These are phyloP conservation scores for Meloidogyne hapla DNA, from an alignment of 1,140 invertebrate species.

Conservation along the genomic window DNA sequence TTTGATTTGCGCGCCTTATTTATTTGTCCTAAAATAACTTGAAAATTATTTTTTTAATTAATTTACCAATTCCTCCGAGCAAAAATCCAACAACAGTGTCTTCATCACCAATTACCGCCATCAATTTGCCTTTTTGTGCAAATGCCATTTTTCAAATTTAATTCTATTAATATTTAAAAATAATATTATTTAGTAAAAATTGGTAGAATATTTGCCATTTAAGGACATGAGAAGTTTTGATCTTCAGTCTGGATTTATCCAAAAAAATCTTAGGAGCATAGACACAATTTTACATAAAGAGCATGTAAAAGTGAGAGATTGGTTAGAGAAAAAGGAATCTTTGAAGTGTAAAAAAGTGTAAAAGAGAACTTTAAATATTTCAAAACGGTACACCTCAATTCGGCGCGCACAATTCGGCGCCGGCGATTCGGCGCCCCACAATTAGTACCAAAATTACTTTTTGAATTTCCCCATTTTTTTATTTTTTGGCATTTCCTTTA, in stretches of 20 bases:
- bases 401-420: no score
- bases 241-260: not conserved
- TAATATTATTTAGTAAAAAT: no score
- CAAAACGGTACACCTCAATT: not conserved
- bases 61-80: conserved; percentile 79
- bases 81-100: conserved; percentile 98
- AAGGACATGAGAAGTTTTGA: not conserved
- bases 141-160: conserved; percentile 15
- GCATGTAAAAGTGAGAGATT: no score
- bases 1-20: conserved; percentile 97
- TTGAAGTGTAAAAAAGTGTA: not conserved
- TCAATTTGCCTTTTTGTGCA: conserved; percentile 78
- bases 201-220: not conserved
- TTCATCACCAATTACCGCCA: conserved; percentile 99
- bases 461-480: no score
- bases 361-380: no score
- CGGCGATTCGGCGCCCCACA: no score
- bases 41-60: no score
- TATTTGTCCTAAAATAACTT: no score
- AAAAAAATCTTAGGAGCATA: no score
- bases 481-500: not conserved
- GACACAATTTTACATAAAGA: no score
- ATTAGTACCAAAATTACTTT: no score
- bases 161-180: not conserved
- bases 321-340: not conserved